phyloP scores from a whole-genome alignment of 2,113 vertebrate species.

The Mustela lutreola region DNA sequence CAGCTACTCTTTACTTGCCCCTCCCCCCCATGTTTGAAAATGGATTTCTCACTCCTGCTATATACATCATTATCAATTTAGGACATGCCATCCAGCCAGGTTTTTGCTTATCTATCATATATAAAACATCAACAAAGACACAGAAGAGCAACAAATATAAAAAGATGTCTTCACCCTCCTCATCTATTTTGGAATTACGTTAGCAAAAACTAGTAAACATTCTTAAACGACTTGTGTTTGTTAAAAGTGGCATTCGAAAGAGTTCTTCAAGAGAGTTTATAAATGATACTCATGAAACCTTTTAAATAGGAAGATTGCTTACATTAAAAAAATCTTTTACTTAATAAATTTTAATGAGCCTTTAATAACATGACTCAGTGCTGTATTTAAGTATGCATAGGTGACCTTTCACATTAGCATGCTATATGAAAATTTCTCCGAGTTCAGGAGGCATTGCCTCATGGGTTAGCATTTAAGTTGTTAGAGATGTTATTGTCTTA shows the following conservation, averaged over 20 bases:
- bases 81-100: neutral
- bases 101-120: neutral
- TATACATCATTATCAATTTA: neutral
- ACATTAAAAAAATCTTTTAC: neutral
- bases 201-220: conserved; percentile 49
- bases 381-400: neutral
- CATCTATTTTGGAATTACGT: neutral
- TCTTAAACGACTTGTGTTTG: conserved; percentile 59
- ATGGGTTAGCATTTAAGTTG: neutral
- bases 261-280: conserved; percentile 19
- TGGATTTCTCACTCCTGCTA: neutral
- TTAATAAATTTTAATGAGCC: neutral
- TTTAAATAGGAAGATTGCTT: conserved; percentile 28
- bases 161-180: neutral
- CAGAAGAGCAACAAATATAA: neutral
- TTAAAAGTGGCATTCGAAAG: conserved; percentile 55
- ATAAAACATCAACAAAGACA: neutral
- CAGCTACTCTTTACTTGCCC: neutral
- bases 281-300: neutral
- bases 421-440: neutral
- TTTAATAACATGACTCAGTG: neutral
- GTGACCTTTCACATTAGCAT: neutral
- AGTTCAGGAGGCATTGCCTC: neutral
- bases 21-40: neutral
- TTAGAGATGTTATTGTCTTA: neutral